phyloP scores from a whole-genome alignment of 2,888 invertebrate species.

The Dynastes tityus region DNA sequence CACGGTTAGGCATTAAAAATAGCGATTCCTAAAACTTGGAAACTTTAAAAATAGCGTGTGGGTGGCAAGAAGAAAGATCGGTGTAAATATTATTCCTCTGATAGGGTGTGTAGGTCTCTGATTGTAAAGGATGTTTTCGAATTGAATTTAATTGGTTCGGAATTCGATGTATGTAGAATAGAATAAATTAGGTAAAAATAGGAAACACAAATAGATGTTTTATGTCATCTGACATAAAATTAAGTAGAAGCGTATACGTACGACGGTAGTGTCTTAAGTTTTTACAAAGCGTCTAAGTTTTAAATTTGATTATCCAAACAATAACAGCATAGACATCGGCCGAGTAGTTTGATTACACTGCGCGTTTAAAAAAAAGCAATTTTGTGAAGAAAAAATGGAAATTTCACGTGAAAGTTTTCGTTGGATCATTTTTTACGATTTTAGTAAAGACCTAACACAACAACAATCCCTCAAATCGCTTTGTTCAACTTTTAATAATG shows the following conservation, averaged over 20 bases:
- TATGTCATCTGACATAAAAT: neutral
- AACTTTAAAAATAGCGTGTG: conserved; percentile 20
- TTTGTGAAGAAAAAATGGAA: too few relatives aligned
- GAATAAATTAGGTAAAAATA: neutral
- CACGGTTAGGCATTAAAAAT: conserved; percentile 44
- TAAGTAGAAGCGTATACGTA: neutral
- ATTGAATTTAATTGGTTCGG: conserved; percentile 7
- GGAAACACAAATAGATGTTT: neutral
- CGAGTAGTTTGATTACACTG: too few relatives aligned
- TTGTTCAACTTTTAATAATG: too few relatives aligned
- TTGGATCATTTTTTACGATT: too few relatives aligned
- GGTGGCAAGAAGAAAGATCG: conserved; percentile 12
- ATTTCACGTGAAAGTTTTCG: too few relatives aligned
- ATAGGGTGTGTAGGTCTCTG: conserved; percentile 6
- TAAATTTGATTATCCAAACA: too few relatives aligned
- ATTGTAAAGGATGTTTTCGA: conserved; percentile 7
- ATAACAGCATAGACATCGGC: too few relatives aligned
- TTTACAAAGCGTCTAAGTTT: too few relatives aligned
- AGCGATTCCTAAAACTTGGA: conserved; percentile 30
- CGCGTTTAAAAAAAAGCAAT: too few relatives aligned
- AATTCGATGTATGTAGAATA: neutral
- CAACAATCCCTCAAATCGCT: too few relatives aligned
- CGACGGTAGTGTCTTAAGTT: neutral
- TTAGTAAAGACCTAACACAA: too few relatives aligned
- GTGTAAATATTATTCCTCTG: neutral